Percentiles rank a stretch among this genome's conserved stretches.
phyloP scores from a whole-genome alignment of 2,113 vertebrate genomes.

The Saccopteryx leptura region DNA sequence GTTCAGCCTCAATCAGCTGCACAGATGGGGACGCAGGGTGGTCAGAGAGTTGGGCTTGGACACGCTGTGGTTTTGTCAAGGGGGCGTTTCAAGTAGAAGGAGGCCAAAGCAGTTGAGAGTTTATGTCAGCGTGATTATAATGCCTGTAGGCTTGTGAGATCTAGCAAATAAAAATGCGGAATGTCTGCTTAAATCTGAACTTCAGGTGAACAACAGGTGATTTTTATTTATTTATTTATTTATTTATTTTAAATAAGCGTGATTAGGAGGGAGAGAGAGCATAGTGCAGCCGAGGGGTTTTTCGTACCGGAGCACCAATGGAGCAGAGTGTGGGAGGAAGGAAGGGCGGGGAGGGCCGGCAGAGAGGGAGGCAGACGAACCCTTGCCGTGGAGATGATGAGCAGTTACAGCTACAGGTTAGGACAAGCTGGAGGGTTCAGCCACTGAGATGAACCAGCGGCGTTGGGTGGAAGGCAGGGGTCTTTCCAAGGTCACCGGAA shows the following conservation, averaged over 20 bases:
- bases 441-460: background rate
- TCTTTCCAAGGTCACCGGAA: background rate
- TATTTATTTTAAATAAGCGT: background rate
- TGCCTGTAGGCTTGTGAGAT: background rate
- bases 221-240: background rate
- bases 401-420: background rate
- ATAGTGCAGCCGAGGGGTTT: background rate
- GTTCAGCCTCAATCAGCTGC: background rate
- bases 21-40: no score
- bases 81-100: background rate
- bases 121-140: background rate
- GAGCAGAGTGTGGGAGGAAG: fast-evolving
- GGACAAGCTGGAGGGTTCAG: background rate
- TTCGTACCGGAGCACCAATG: fast-evolving
- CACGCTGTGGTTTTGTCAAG: background rate
- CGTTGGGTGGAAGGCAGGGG: background rate
- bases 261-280: background rate
- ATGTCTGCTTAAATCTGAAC: background rate
- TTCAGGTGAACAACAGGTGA: background rate
- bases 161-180: background rate
- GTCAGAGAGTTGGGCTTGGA: background rate
- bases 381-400: background rate
- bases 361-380: background rate
- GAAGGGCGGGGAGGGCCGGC: background rate
- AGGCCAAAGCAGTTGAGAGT: background rate